phyloP scores from a whole-genome alignment of 1,140 invertebrate genomes.

The Orussus abietinus region DNA sequence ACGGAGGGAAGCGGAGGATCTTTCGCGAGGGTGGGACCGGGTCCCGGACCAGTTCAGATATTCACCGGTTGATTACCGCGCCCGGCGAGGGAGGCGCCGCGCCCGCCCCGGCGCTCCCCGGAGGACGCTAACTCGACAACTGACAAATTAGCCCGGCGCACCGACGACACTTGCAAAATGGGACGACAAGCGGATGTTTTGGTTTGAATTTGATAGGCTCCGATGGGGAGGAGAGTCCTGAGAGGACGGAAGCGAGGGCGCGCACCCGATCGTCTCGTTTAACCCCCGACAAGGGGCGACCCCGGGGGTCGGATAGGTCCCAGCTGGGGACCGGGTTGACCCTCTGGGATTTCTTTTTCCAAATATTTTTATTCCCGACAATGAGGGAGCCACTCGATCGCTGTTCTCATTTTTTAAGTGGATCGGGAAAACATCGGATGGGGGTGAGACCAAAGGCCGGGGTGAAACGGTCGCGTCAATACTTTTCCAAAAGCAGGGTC shows the following conservation, averaged over 20 bases:
- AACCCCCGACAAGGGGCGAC: too few species aligned
- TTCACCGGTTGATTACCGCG: conserved; percentile 53
- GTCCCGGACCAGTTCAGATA: conserved; percentile 48
- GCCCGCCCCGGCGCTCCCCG: conserved; percentile 19
- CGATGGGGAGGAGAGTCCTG: too few species aligned
- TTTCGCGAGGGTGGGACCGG: conserved; percentile 22
- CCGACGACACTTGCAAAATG: conserved; percentile 56
- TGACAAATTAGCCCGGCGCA: conserved; percentile 54
- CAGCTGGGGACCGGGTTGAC: too few species aligned
- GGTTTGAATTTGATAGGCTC: conserved; percentile 34
- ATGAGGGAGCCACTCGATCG: too few species aligned
- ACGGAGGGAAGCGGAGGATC: conserved; percentile 6
- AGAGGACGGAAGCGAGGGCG: too few species aligned
- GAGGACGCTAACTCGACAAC: conserved; percentile 55
- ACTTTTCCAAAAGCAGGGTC: conserved; percentile 28
- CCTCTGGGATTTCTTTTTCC: too few species aligned
- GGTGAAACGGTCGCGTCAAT: conserved; percentile 24
- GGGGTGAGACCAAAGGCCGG: too few species aligned
- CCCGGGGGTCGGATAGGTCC: background rate
- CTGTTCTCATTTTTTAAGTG: too few species aligned
- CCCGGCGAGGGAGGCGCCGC: conserved; percentile 20
- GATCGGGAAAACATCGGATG: too few species aligned
- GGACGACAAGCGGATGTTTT: conserved; percentile 47
- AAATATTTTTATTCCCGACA: too few species aligned
- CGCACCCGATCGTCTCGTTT: too few species aligned